A percentile compares a stretch with the other conserved stretches of the same genome.
Conservation (phyloP, 2,888 invertebrate species). For the Acanthopleura granulata region DNA sequence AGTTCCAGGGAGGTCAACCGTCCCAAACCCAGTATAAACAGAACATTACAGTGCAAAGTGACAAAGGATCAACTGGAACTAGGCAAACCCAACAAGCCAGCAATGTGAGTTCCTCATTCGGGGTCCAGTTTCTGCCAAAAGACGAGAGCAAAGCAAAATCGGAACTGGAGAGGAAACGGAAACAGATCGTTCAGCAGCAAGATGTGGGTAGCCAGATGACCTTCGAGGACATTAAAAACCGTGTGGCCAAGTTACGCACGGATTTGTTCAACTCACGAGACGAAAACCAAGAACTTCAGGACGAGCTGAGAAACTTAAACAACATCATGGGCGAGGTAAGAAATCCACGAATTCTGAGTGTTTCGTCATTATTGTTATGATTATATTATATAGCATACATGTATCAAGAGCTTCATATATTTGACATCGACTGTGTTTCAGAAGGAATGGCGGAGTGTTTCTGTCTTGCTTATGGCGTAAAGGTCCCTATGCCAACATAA, state of each 20-base stretch:
- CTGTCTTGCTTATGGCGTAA: too few species aligned
- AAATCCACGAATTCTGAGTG: too few species aligned
- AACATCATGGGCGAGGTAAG: conserved; percentile 7
- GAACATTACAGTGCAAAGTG: too few species aligned
- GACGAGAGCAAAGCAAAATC: neutral
- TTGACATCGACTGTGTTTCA: too few species aligned
- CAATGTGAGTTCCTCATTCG: neutral
- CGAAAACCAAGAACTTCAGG: conserved; percentile 7
- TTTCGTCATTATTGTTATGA: too few species aligned
- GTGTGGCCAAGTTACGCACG: neutral
- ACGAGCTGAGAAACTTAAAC: conserved; percentile 2
- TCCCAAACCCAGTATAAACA: too few species aligned
- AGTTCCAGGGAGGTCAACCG: too few species aligned
- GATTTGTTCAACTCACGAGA: neutral
- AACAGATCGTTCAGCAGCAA: neutral
- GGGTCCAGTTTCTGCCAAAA: neutral
- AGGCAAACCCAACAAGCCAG: neutral
- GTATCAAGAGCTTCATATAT: too few species aligned
- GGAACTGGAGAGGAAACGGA: neutral
- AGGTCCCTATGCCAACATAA: too few species aligned
- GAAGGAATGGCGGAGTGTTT: too few species aligned
- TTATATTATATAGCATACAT: too few species aligned
- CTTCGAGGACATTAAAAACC: neutral
- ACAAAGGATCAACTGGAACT: too few species aligned
- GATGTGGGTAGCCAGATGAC: neutral